Evolutionary conservation across 2,113 vertebrate species (phyloP), one percentile per base, ranked within the genome.

Genomic region (Equus quagga): DNA sequence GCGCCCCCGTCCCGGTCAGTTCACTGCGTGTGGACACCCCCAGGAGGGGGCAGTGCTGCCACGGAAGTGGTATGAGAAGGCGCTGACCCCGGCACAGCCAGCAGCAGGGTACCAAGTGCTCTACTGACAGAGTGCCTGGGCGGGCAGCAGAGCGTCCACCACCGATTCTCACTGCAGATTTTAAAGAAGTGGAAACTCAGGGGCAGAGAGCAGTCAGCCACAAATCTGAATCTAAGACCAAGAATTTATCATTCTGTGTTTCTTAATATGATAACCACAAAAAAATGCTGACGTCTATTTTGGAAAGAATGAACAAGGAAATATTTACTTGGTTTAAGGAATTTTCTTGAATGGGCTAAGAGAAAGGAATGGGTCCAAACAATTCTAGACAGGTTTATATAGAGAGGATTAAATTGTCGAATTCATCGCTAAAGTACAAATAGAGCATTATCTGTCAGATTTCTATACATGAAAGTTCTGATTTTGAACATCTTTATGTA

Each of bases 271-370:
- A 19, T 89, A 79, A 78, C 4, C 14, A 72, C 51, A 75, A 93
- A 62, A 56, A 60, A 65, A 51, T 70, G 31, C 9, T 51, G n/a
- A 58, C 11, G 5, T 23, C 26, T 83, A 60, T 31, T 80, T 87
- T 94, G n/a, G 60, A 87, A 93, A 62, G 44, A 92, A 81, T 51
- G n/a, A 94, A 49, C 54, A 79, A 90, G 65, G 41, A 82, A 89
- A 54, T 58, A 75, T 7, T 93, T 72, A 65, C 6, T 83, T 62
- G 28, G 6, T 54, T 92, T 72, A 78, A 49, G 49, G 54, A 79
- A 90, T 90, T 75, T 67, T 86, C n/a, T 94, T 85, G 49, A 69
- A 67, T n/a, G 26, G 11, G 15, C 78, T 44, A 73, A 96, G 65
- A 21, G 81, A 94, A 94, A 75, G 11, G 7, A 79, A 87, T 33